These are phyloP conservation scores for Synergus laeviventris DNA, from an alignment of 2,888 invertebrate genomes.

Conservation along the genomic window DNA sequence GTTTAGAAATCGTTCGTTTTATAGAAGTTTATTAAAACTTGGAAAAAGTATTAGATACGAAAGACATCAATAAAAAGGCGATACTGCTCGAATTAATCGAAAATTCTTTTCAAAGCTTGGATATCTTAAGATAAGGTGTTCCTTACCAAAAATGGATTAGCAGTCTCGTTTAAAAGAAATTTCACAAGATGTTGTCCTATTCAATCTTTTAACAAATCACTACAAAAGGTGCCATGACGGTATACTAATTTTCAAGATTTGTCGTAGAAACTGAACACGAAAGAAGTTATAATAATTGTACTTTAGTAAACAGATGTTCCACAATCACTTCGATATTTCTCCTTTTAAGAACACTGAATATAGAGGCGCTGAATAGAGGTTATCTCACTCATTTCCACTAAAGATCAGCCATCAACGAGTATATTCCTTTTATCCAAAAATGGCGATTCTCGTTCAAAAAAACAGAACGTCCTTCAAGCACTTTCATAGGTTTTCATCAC, in stretches of 20 bases:
- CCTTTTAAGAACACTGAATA: conserved; percentile 32
- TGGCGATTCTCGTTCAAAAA: conserved; percentile 14
- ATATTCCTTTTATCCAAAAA: conserved; percentile 20
- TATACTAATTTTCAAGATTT: conserved; percentile 2
- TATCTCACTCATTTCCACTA: conserved; percentile 31
- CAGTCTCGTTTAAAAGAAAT: conserved; percentile 18
- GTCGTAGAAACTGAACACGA: not conserved
- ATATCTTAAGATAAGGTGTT: not conserved
- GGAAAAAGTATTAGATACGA: not conserved
- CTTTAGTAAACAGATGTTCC: conserved; percentile 12
- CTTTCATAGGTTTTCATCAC: not conserved
- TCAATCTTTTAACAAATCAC: conserved; percentile 33
- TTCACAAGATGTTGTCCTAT: conserved; percentile 26
- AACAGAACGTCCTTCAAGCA: conserved; percentile 5
- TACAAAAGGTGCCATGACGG: conserved; percentile 5
- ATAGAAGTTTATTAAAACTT: not conserved
- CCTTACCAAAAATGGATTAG: conserved; percentile 38
- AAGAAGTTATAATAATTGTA: conserved; percentile 17
- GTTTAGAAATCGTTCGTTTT: not conserved
- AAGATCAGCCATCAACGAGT: not conserved
- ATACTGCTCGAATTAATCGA: not conserved
- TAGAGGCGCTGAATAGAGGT: conserved; percentile 26
- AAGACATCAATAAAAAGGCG: not conserved
- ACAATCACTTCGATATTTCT: conserved; percentile 30
- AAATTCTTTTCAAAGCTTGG: not conserved